A percentile compares a stretch with the other conserved stretches of the same genome.
Evolutionary conservation across 1,140 invertebrate genomes (phyloP).

Genomic region (Panagrolaimus sp.): DNA sequence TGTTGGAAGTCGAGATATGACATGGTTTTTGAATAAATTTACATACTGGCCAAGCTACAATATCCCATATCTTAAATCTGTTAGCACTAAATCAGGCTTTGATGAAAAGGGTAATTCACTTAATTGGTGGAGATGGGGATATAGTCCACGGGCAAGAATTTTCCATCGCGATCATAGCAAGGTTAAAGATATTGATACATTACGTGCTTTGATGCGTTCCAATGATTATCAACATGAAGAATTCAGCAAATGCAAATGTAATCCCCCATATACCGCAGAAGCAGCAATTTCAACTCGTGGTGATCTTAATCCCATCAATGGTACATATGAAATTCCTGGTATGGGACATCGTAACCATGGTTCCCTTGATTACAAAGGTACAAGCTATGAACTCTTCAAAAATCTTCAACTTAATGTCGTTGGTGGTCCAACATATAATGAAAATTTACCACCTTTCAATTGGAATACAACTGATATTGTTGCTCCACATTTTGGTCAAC

Average conservation of each 20-base stretch:
- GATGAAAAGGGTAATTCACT: constrained; percentile 35
- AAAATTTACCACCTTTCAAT: constrained; percentile 51
- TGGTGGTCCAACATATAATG: constrained; percentile 65
- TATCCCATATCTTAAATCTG: constrained; percentile 70
- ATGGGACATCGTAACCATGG: constrained; percentile 69
- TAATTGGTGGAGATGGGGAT: constrained; percentile 69
- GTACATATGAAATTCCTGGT: constrained; percentile 64
- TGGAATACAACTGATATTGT: constrained; percentile 69
- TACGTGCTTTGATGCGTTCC: constrained; percentile 70
- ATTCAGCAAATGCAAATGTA: constrained; percentile 69
- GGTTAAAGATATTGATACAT: constrained; percentile 64
- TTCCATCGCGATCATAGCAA: constrained; percentile 66
- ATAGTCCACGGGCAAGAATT: constrained; percentile 68
- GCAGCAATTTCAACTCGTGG: constrained; percentile 65
- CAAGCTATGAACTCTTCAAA: constrained; percentile 60
- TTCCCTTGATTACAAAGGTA: constrained; percentile 68
- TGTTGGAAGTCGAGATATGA: constrained; percentile 66
- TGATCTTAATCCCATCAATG: constrained; percentile 53
- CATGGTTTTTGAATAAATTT: constrained; percentile 67
- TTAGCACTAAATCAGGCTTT: constrained; percentile 66
- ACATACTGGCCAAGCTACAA: constrained; percentile 76
- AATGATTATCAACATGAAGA: constrained; percentile 72
- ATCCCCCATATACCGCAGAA: constrained; percentile 69
- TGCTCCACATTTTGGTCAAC: constrained; percentile 71
- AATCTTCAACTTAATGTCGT: constrained; percentile 65